These are phyloP conservation scores for Scaptomyza tumidula DNA, from an alignment of 2,888 invertebrate species.

Conservation along the genomic window DNA sequence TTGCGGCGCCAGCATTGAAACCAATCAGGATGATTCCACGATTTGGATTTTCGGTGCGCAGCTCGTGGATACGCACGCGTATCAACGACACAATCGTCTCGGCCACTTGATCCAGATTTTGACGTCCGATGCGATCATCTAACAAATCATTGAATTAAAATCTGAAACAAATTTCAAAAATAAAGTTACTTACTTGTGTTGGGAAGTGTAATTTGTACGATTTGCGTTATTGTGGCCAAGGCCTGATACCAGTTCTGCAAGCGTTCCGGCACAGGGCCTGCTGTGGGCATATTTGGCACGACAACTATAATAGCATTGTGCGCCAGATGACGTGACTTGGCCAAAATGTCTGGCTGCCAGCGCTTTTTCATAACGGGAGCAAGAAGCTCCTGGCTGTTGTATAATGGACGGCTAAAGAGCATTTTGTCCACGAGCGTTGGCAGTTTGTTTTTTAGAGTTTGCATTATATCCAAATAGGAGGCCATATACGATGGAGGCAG, in stretches of 20 bases:
- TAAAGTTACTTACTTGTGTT: constrained; percentile 69
- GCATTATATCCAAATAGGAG: constrained; percentile 91
- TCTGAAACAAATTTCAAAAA: background rate
- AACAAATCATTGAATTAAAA: background rate
- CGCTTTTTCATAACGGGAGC: constrained; percentile 86
- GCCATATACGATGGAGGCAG: constrained; percentile 88
- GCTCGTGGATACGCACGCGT: constrained; percentile 89
- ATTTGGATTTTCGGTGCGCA: constrained; percentile 88
- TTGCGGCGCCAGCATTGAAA: constrained; percentile 90
- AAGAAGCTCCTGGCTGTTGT: constrained; percentile 88
- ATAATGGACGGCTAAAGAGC: constrained; percentile 86
- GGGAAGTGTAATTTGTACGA: constrained; percentile 85
- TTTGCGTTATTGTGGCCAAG: constrained; percentile 88
- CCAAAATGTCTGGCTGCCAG: constrained; percentile 90
- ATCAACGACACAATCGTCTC: constrained; percentile 89
- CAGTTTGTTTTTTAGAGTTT: constrained; percentile 89
- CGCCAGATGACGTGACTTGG: constrained; percentile 89
- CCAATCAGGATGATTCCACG: constrained; percentile 91
- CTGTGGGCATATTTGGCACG: constrained; percentile 86
- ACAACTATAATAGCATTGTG: constrained; percentile 89
- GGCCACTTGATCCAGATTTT: constrained; percentile 85
- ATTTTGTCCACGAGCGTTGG: constrained; percentile 91
- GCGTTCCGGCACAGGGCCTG: constrained; percentile 85
- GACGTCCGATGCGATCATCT: constrained; percentile 80
- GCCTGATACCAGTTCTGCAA: constrained; percentile 89